Conservation (phyloP, 2,113 vertebrate genomes). For the Choloepus hoffmanni region DNA sequence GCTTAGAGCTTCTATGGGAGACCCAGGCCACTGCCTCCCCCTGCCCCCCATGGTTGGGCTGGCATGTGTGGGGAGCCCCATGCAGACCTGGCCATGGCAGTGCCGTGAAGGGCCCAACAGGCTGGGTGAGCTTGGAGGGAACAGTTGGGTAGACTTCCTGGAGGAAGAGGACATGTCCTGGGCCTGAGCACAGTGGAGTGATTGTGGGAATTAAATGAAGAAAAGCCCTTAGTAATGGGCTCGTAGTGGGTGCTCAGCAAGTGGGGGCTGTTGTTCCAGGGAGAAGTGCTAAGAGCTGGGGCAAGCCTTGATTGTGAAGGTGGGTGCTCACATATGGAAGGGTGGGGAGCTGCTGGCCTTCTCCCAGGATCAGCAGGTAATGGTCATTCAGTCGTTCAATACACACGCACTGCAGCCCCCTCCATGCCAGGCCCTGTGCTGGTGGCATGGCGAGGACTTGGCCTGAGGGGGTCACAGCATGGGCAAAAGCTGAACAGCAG, state of each 20-base stretch:
- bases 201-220: neutral
- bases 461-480: neutral
- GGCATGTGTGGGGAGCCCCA: neutral
- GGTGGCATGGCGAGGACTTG: neutral
- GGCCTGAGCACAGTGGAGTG: neutral
- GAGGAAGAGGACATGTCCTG: neutral
- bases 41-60: neutral
- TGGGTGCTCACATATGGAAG: neutral
- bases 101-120: neutral
- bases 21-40: neutral
- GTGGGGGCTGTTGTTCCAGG: neutral
- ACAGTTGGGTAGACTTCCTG: conserved; percentile 8
- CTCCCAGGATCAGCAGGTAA: neutral
- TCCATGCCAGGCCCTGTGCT: neutral
- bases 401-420: neutral
- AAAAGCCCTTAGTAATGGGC: neutral
- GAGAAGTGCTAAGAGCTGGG: neutral
- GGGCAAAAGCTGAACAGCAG: neutral
- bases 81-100: neutral
- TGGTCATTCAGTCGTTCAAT: neutral
- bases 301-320: neutral
- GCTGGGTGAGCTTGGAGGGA: neutral
- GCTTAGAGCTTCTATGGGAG: neutral
- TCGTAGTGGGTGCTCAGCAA: neutral
- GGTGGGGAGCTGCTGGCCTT: neutral